These are phyloP conservation scores for Gadopsis marmoratus DNA, from an alignment of 2,797 vertebrate genomes.

Conservation along the genomic window DNA sequence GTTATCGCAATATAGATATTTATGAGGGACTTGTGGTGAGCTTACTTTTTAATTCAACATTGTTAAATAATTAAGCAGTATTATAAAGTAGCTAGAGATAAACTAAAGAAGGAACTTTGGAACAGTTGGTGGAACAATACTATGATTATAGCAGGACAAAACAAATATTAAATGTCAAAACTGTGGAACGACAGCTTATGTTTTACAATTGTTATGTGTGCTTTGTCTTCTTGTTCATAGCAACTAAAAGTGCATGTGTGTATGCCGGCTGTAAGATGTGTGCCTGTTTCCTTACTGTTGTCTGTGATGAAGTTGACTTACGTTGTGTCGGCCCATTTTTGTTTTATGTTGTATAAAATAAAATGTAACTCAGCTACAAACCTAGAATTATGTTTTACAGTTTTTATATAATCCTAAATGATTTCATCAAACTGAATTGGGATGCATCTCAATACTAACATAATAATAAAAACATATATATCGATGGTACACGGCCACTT, in stretches of 20 bases:
- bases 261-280: not conserved
- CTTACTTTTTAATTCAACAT: not conserved
- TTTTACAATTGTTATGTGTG: not conserved
- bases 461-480: not conserved
- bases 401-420: not conserved
- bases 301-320: not conserved
- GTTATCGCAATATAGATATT: not conserved
- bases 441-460: not conserved
- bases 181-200: not conserved
- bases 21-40: not conserved
- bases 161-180: not conserved
- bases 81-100: not conserved
- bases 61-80: not conserved
- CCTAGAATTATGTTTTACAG: not conserved
- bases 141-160: slow-evolving; percentile 8
- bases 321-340: no score
- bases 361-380: no score
- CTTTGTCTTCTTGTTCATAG: not conserved
- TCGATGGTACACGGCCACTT: not conserved
- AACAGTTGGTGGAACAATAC: not conserved
- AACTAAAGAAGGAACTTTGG: not conserved
- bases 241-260: not conserved
- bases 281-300: not conserved
- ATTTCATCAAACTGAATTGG: not conserved
- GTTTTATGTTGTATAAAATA: no score